These are phyloP conservation scores for Chlorops oryzae DNA, from an alignment of 1,140 invertebrate genomes.

Conservation along the genomic window DNA sequence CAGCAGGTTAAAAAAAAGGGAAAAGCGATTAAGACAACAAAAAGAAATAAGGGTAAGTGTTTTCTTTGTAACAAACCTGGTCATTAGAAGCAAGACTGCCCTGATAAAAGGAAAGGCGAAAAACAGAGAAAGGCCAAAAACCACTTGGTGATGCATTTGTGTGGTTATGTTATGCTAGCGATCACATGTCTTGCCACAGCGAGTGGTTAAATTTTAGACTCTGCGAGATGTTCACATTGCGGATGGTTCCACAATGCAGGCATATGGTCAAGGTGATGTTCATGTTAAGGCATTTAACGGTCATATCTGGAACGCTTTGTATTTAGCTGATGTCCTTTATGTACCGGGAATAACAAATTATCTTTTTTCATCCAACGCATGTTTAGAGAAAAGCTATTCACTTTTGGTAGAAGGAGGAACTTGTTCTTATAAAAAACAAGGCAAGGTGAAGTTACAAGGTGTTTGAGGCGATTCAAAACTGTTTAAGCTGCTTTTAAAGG, in stretches of 20 bases:
- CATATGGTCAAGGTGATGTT: constrained; percentile 3
- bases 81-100: no score
- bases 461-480: neutral
- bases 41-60: no score
- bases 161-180: constrained; percentile 3
- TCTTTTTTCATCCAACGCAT: constrained; percentile 1
- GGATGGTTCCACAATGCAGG: neutral
- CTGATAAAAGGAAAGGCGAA: no score
- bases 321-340: no score
- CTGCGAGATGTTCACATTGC: neutral
- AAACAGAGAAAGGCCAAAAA: no score
- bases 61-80: no score
- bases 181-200: constrained; percentile 8
- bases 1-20: no score
- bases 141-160: neutral
- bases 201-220: constrained; percentile 3
- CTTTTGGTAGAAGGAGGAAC: neutral
- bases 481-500: no score
- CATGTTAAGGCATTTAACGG: neutral
- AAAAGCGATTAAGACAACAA: no score
- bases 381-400: neutral
- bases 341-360: no score
- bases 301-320: neutral
- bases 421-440: neutral
- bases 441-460: neutral